phyloP scores from a whole-genome alignment of 2,888 invertebrate genomes.

The Abrostola triplasia region DNA sequence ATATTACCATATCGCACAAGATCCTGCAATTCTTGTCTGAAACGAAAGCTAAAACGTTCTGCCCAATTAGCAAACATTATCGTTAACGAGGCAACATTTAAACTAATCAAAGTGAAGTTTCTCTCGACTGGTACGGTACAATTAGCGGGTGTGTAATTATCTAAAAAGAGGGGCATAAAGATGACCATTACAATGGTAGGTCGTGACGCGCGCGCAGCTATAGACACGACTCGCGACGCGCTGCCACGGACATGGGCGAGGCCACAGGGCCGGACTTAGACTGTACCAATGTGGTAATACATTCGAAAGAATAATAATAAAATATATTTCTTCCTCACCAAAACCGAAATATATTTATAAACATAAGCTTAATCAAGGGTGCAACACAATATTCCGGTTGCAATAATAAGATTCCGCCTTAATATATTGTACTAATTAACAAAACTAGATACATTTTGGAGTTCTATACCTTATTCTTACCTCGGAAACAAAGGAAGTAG shows the following conservation, averaged over 20 bases:
- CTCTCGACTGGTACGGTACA: constrained; percentile 44
- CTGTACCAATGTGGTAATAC: not conserved
- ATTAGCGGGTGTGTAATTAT: constrained; percentile 60
- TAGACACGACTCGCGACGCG: constrained; percentile 52
- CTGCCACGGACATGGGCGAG: constrained; percentile 26
- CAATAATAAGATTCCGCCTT: too few species aligned
- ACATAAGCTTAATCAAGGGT: too few species aligned
- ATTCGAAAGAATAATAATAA: too few species aligned
- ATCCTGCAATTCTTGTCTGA: not conserved
- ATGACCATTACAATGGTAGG: constrained; percentile 59
- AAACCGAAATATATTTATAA: too few species aligned
- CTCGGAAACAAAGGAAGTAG: too few species aligned
- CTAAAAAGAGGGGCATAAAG: constrained; percentile 54
- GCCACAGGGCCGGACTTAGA: constrained; percentile 41
- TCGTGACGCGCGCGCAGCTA: constrained; percentile 51
- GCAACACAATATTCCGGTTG: too few species aligned
- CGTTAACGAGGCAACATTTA: constrained; percentile 46
- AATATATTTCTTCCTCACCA: too few species aligned
- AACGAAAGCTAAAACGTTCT: constrained; percentile 15
- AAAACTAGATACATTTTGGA: too few species aligned
- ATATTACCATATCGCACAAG: too few species aligned
- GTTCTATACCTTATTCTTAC: too few species aligned
- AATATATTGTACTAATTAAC: too few species aligned
- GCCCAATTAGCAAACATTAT: constrained; percentile 34
- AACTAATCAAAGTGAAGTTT: constrained; percentile 41